Evolutionary conservation across 2,113 vertebrate species (phyloP), one percentile per base, ranked within the genome.

Genomic region (Trematocara zebra): DNA sequence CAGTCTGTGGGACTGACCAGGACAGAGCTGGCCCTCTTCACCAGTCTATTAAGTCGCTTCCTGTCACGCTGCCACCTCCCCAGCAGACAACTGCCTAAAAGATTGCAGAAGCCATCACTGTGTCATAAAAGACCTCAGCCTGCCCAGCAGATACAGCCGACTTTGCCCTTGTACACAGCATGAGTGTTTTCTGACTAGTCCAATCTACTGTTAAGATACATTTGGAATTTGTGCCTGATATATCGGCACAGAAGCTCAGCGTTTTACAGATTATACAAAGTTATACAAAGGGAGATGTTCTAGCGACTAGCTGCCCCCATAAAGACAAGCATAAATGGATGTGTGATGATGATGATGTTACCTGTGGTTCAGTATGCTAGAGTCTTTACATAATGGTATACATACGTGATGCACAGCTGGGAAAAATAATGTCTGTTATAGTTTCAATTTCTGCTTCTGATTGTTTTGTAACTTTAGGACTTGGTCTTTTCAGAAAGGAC

Each of bases 131-230:
- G 31, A 59, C 57, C 31, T 35, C 57, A 61, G 31, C 0, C 31
- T 35, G 17, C 5, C 17, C 31, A n/a, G 57, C 57, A 61, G 57
- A 0, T 35, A n/a, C 5, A 35, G 57, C 9, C 2, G 0, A 61
- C 57, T 61, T 61, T 61, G 5, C 57, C 57, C 57, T 35, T 11
- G 31, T 61, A 61, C 31, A 61, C 17, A 61, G 59, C 59, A 35
- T n/a, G 59, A 61, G 31, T 61, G 31, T 61, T 61, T 61, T 61
- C 57, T n/a, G 31, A 61, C 57, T 17, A 61, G 57, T 61, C 2
- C 57, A 61, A n/a, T 61, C 31, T 61, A 61, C 57, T 61, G 57
- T 35, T 35, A 61, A 61, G 28, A 11, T 18, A 35, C 15, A 35
- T 61, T 61, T 61, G 31, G 9, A 35, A 35, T 61, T 35, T 61